These are phyloP conservation scores for cattle (Bos taurus) DNA, from an alignment of 2,113 vertebrate genomes.

Conservation along the genomic window ARS-UCD2.0 NC_037338.1:35075001-35075500, in stretches of 20 bases:
- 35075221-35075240: neutral
- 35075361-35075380: neutral
- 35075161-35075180: no score
- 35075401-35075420: neutral
- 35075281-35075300: neutral
- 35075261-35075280: neutral
- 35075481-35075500: neutral
- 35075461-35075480: neutral
- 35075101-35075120: no score
- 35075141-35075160: no score
- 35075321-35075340: neutral
- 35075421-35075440: neutral
- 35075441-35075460: neutral
- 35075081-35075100: no score
- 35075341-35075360: neutral
- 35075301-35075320: neutral
- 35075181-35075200: neutral
- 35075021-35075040: no score
- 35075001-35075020: no score
- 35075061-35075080: no score
- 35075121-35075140: no score
- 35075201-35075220: neutral
- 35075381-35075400: neutral
- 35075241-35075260: neutral
- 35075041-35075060: fast-evolving